Base-by-base conservation (phyloP, 2,113 vertebrate species). In the Ameiurus melas region DNA sequence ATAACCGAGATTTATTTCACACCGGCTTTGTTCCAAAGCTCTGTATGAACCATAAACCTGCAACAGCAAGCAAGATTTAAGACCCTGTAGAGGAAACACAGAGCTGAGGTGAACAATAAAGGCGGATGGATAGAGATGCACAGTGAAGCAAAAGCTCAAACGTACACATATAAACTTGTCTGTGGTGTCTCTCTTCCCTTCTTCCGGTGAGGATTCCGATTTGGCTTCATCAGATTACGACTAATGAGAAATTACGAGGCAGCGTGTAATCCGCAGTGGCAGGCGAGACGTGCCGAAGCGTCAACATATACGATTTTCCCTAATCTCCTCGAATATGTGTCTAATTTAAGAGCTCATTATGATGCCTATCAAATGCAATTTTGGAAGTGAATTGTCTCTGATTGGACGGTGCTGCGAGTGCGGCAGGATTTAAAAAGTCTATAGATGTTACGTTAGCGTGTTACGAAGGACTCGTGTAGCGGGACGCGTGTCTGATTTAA, bases 311-410 rank as follows among this genome's bases (percentile, higher is more conserved):
- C 68, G 71, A 73, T 87, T 90, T 85, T 75, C 43, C 86, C 58
- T 90, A 90, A 90, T 85, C 83, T 88, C 73, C 39, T 85, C 60
- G 70, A 88, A 88, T 88, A 33, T 66, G 60, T 71, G 75, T 62
- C 43, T 87, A 57, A 86, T 66, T 43, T 43, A 73, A 87, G 77
- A 53, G 87, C 66, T 87, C 70, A 86, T 89, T 89, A 86, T 83
- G 79, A 62, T 30, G 53, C 53, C 55, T 89, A 85, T 81, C 78
- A 36, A 58, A 58, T 17, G 73, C 14, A 79, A 79, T 79, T 77
- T 33, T 36, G 30, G 68, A 36, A 36, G 68, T 19, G n/a, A 43
- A 3, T 10, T 78, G 51, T n/a, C 43, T 20, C 71, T 13, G 77
- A 55, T 17, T 53, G 77, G 77, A 53, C 5, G 20, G 36, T 25